phyloP scores from a whole-genome alignment of 2,797 vertebrate genomes.

The Catostomus latipinnis region DNA sequence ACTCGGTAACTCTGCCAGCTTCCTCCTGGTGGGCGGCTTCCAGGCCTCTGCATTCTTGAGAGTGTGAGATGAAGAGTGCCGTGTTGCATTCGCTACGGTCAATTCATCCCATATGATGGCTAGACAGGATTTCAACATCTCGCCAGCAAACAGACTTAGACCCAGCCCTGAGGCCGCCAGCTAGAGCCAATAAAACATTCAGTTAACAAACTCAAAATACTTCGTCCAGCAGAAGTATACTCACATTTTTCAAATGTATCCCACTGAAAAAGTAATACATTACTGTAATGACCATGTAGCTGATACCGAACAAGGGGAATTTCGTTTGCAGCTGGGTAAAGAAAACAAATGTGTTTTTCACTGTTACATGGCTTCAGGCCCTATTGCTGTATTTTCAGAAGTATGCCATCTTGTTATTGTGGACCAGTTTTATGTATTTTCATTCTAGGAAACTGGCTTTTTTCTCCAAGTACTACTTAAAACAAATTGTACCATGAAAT shows the following conservation, averaged over 20 bases:
- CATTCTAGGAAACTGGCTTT: background rate
- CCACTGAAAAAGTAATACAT: background rate
- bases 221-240: constrained; percentile 19
- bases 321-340: background rate
- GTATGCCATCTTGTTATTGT: background rate
- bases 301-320: constrained; percentile 1
- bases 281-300: background rate
- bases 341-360: background rate
- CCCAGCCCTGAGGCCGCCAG: constrained; percentile 15
- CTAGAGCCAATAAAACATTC: constrained; percentile 46
- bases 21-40: constrained; percentile 21
- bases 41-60: constrained; percentile 16
- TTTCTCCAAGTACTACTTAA: background rate
- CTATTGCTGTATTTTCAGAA: background rate
- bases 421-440: background rate
- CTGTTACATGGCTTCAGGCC: background rate
- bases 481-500: background rate
- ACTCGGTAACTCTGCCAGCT: constrained; percentile 34
- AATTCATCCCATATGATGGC: constrained; percentile 58
- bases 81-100: constrained; percentile 56
- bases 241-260: background rate
- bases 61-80: constrained; percentile 35
- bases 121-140: constrained; percentile 33
- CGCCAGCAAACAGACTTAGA: constrained; percentile 22
- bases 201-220: constrained; percentile 34